Evolutionary conservation across 2,888 invertebrate genomes (phyloP), one percentile per base, ranked within the genome.

Genomic region (Cerceris ruficornis): DNA sequence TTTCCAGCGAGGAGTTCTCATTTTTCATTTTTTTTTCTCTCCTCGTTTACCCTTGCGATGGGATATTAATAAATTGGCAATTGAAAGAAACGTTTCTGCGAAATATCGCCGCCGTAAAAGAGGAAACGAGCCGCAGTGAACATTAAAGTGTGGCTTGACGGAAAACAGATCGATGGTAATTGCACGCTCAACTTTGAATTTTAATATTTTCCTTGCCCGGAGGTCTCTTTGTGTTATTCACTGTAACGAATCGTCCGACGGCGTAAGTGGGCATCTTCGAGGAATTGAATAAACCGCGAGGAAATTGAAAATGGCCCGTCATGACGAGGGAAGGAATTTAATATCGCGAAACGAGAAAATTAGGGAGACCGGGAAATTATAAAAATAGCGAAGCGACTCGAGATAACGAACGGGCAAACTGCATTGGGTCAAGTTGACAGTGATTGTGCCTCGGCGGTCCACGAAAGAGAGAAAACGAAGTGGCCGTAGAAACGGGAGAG

Each of bases 191-290:
- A 54, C 43, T 71, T 55, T 17, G 28, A 61, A 72, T 80, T 77
- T 77, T 75, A 75, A 83, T 80, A 71, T 72, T 55, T 61, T 59
- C 28, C 60, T 55, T 66, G 50, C 28, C 17, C 15, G 14, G 6
- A 42, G 17, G 43, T 43, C 15, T 7, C 58, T 67, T 66, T 57
- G 55, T 61, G 28, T n/a, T 6, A 57, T 7, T 49, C 52, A 8
- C 17, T 49, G 43, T 69, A 50, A 42, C 49, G 46, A 76, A 52
- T 65, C 65, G 68, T 14, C 4, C 50, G 67, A 43, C 67, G 60
- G 50, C 64, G 55, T 42, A 17, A 52, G 14, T 13, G 17, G 65
- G 62, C 28, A 8, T 67, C 69, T 72, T 59, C 41, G 74, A 77
- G 42, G 13, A 75, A 83, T 70, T 59, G 67, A 77, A 61, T 69